Conservation (phyloP, 1,140 invertebrate genomes). For the Drosophila suzukii region DNA sequence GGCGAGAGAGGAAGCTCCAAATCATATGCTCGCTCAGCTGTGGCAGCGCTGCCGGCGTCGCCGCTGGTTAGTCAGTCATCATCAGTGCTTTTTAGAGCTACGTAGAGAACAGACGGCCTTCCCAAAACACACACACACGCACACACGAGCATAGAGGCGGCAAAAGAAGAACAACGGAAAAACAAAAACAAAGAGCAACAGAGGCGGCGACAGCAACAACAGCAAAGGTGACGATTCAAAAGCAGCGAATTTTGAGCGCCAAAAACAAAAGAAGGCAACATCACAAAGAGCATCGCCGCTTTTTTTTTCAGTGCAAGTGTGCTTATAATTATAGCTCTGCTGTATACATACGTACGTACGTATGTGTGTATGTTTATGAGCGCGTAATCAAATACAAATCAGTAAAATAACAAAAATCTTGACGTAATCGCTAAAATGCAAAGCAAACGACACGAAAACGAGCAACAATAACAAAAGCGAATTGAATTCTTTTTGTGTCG, state of each 20-base stretch:
- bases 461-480: slow-evolving; percentile 43
- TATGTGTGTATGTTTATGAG: slow-evolving; percentile 5
- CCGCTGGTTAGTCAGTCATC: slow-evolving; percentile 67
- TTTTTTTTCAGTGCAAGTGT: slow-evolving; percentile 21
- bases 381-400: slow-evolving; percentile 76
- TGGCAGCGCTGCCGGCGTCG: slow-evolving; percentile 19
- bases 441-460: slow-evolving; percentile 52
- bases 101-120: slow-evolving; percentile 51
- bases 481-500: slow-evolving; percentile 28
- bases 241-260: slow-evolving; percentile 65
- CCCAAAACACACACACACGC: slow-evolving; percentile 38
- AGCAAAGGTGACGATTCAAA: slow-evolving; percentile 38
- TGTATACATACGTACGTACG: background rate
- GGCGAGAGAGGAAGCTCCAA: slow-evolving; percentile 13
- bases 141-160: slow-evolving; percentile 7
- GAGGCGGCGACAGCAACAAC: slow-evolving; percentile 15
- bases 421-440: slow-evolving; percentile 75
- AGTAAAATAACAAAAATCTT: slow-evolving; percentile 79
- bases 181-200: slow-evolving; percentile 11
- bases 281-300: slow-evolving; percentile 15
- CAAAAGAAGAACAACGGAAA: background rate
- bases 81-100: slow-evolving; percentile 65
- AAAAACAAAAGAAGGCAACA: slow-evolving; percentile 40
- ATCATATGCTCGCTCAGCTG: slow-evolving; percentile 38
- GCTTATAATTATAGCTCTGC: slow-evolving; percentile 55